phyloP scores from a whole-genome alignment of 64 coral and sea anemone genomes.

The Anthopleura sola region DNA sequence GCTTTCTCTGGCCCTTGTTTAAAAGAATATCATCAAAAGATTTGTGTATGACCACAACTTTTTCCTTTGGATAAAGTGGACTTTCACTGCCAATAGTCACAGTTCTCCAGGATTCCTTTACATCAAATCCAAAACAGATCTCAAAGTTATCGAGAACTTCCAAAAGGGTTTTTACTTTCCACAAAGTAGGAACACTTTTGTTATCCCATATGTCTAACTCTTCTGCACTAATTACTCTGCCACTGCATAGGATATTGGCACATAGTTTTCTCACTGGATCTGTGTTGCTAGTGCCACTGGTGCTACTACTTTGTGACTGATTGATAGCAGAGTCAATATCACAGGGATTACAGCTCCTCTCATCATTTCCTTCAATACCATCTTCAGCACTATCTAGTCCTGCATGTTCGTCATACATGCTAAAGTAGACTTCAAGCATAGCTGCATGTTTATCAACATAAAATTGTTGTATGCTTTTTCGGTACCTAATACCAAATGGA shows the following conservation, averaged over 20 bases:
- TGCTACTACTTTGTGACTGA: neutral
- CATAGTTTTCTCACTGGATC: neutral
- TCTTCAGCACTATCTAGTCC: neutral
- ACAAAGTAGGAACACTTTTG: constrained; percentile 8
- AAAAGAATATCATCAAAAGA: neutral
- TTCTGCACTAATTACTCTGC: neutral
- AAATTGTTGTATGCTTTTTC: neutral
- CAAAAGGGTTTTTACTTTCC: neutral
- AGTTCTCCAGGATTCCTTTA: neutral
- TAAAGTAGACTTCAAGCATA: neutral
- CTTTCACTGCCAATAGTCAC: neutral
- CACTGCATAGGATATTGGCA: neutral
- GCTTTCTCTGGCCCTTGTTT: neutral
- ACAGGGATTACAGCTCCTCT: neutral
- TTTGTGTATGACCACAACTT: neutral
- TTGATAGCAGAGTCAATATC: neutral
- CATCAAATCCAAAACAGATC: neutral
- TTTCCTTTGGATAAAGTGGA: neutral
- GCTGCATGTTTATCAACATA: constrained; percentile 8
- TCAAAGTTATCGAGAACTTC: neutral
- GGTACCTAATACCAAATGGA: neutral
- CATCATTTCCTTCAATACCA: neutral
- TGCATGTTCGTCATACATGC: neutral
- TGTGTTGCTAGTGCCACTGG: neutral
- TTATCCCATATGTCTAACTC: neutral